Base-by-base conservation (phyloP, 2,113 vertebrate species). In the Camarhynchus parvulus region DNA sequence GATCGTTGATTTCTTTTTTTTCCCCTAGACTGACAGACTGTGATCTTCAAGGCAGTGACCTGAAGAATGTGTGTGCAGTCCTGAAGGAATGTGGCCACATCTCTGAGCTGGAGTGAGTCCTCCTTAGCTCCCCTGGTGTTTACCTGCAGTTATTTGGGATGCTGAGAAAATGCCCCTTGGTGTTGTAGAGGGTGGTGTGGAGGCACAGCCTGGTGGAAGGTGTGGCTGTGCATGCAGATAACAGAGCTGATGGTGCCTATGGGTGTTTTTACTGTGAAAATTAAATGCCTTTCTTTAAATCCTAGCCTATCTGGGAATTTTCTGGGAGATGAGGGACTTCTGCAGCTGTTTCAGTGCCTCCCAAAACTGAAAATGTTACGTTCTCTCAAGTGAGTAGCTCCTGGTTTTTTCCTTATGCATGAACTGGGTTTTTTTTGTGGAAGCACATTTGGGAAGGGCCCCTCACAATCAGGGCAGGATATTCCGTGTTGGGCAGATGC, bases 341-440 rank as follows among this genome's bases (percentile, higher is more conserved):
- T 47, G 87, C 97, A 93, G 77, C 62, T 99, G 49, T 84, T 98
- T 47, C 96, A 88, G 6, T 35, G 98, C 73, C 96, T 99, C 37
- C 98, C 98, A 2, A 47, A 67, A 27, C 87, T 99, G 55, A 93
- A 89, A 10, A 61, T 67, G 19, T 90, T 99, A 84, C 91, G 62
- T 73, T 98, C 98, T 84, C 92, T 99, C 61, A 98, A 97, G 99
- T 99, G 95, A 99, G 98, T 97, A 79, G 14, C n/a, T 53, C 19
- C 31, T 62, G 28, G 19, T 79, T 94, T 64, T 69, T 37, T n/a
- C 25, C n/a, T 90, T 35, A 23, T 13, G 47, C 47, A 1, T 16
- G 33, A 25, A 2, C 12, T 62, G 35, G 17, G 19, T 59, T 81
- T 81, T 70, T 41, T 15, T 39, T 59, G 47, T 68, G 64, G 69